Evolutionary conservation across 1,140 invertebrate genomes (phyloP).

Genomic region (Scaptomyza pallida): DNA sequence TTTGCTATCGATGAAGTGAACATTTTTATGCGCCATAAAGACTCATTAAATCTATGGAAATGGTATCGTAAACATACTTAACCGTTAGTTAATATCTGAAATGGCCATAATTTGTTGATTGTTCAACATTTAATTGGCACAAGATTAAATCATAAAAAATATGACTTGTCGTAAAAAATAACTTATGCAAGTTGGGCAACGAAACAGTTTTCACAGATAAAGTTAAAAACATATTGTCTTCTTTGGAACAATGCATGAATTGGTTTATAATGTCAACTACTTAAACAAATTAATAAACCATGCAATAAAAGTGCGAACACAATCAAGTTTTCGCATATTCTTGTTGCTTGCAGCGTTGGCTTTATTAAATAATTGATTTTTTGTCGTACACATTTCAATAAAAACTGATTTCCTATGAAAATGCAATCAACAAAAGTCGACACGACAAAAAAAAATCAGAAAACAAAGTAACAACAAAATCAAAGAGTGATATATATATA

Average conservation of each 20-base stretch:
- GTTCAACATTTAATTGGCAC: slow-evolving; percentile 7
- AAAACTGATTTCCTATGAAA: slow-evolving; percentile 62
- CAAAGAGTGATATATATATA: slow-evolving; percentile 11
- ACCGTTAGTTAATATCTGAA: slow-evolving; percentile 10
- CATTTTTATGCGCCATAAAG: slow-evolving; percentile 41
- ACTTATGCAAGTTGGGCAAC: neutral
- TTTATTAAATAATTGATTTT: slow-evolving; percentile 51
- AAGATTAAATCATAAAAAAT: slow-evolving; percentile 15
- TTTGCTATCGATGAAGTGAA: neutral
- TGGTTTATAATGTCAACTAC: neutral
- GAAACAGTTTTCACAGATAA: neutral
- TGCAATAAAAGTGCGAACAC: neutral
- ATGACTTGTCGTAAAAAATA: neutral
- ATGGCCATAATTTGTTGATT: slow-evolving; percentile 16
- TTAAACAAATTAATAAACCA: neutral
- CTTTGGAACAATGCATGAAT: neutral
- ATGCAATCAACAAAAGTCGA: slow-evolving; percentile 51
- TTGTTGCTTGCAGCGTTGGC: slow-evolving; percentile 4
- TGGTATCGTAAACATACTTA: slow-evolving; percentile 11
- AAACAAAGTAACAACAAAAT: slow-evolving; percentile 6
- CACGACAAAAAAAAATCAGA: slow-evolving; percentile 14
- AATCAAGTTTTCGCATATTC: neutral
- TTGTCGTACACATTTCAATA: slow-evolving; percentile 56
- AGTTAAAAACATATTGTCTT: too few relatives aligned
- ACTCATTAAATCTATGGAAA: slow-evolving; percentile 33